These are phyloP conservation scores for Pluvianellus socialis DNA, from an alignment of 2,113 vertebrate genomes.

Conservation along the genomic window DNA sequence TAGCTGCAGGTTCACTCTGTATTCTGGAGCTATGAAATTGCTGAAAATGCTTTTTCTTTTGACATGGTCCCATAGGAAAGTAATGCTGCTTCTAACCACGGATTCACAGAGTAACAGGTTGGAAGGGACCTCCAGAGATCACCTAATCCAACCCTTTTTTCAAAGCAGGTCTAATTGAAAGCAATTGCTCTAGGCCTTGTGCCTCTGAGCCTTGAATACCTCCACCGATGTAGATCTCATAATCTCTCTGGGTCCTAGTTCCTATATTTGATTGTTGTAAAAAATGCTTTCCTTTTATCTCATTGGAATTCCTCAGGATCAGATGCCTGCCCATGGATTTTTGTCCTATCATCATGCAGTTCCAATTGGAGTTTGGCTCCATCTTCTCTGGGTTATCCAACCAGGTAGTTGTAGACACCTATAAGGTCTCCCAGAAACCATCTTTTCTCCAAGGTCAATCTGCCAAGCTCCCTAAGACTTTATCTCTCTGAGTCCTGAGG, in stretches of 20 bases:
- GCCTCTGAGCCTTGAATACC: background rate
- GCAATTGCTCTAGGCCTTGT: background rate
- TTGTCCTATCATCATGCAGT: background rate
- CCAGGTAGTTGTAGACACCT: background rate
- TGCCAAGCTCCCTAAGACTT: background rate
- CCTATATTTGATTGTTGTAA: background rate
- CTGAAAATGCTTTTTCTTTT: background rate
- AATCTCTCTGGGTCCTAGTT: background rate
- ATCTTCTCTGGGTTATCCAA: background rate
- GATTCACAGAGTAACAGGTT: background rate
- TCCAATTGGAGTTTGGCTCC: background rate
- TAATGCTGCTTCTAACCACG: background rate
- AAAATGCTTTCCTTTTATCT: background rate
- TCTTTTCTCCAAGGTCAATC: background rate
- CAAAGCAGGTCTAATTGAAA: background rate
- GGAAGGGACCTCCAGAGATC: background rate
- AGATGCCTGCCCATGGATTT: background rate
- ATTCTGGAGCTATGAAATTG: background rate
- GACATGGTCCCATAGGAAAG: background rate
- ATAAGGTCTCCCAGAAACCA: background rate
- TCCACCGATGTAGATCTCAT: background rate
- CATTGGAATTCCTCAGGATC: background rate
- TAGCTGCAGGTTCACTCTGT: background rate
- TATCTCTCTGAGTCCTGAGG: fast-evolving
- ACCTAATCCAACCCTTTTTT: background rate